Percentiles rank a stretch among this genome's conserved stretches.
Evolutionary conservation across 2,888 invertebrate genomes (phyloP).

Genomic region (Nudaria mundana): DNA sequence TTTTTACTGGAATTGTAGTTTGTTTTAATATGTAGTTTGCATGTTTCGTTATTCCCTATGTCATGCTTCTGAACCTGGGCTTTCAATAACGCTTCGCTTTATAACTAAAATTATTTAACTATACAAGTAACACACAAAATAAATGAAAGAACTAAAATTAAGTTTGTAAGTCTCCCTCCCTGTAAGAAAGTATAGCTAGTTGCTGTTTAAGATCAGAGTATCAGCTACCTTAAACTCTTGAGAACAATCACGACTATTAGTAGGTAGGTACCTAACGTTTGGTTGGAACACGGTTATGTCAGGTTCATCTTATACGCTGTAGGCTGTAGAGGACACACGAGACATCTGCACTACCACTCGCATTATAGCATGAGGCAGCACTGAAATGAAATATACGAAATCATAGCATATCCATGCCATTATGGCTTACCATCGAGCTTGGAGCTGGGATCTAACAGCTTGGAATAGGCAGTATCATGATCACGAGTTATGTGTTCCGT

Average conservation of each 20-base stretch:
- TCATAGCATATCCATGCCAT: constrained; percentile 47
- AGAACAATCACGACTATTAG: too few species aligned
- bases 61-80: constrained; percentile 65
- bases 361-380: constrained; percentile 66
- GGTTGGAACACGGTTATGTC: constrained; percentile 13
- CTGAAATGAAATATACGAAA: constrained; percentile 40
- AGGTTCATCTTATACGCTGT: constrained; percentile 8
- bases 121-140: constrained; percentile 37
- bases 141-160: constrained; percentile 34
- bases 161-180: constrained; percentile 17
- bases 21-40: constrained; percentile 75
- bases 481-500: constrained; percentile 48
- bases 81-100: constrained; percentile 70
- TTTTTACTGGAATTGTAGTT: constrained; percentile 66
- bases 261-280: too few species aligned
- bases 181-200: too few species aligned
- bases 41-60: constrained; percentile 54
- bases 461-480: constrained; percentile 50
- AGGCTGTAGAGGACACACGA: constrained; percentile 20
- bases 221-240: too few species aligned
- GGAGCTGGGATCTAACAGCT: constrained; percentile 59
- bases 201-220: too few species aligned
- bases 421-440: constrained; percentile 59
- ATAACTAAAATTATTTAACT: constrained; percentile 50
- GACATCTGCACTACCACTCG: constrained; percentile 46